Base-by-base conservation (phyloP, 2,113 vertebrate species). In the Prietella phreatophila region DNA sequence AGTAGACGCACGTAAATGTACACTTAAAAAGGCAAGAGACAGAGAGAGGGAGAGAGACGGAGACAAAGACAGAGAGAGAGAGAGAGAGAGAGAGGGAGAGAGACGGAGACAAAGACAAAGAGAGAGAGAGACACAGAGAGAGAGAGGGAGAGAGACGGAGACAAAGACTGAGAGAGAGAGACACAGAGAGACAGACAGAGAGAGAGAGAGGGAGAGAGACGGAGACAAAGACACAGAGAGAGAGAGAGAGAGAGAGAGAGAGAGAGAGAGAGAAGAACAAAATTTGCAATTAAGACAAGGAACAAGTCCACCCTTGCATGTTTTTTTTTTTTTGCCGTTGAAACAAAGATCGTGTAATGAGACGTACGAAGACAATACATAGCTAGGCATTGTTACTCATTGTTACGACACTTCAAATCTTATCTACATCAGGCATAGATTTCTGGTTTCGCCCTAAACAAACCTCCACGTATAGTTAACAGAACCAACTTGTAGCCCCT, bases 361-460 rank as follows among this genome's bases (percentile, higher is more conserved):
- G 92, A 93, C 91, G 89, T 91, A 93, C 91, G 86, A 88, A 93
- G 90, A 89, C 86, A 91, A 92, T 91, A 92, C 93, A 93, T 91
- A 92, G 65, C 88, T 87, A 91, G 60, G 91, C 88, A 90, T 47
- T 91, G 91, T 93, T 71, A 88, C 87, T 90, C 58, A 85, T 89
- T 39, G 58, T 84, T 91, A 91, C 79, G 88, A 90, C 84, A 89
- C 81, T 91, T 90, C 85, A 83, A 89, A 88, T 90, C 65, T 53
- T 88, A 91, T 91, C 89, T 86, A 91, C 88, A 90, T 87, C 47
- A 47, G 55, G 75, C 79, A 71, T 80, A 61, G 87, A 56, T 65
- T 63, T 82, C 60, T 50, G 33, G 36, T 69, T 30, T 8, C 2
- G 30, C 81, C 39, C 79, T 20, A 88, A 65, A 50, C 61, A 53